Percentiles rank a stretch among this genome's conserved stretches.
These are phyloP conservation scores for Malacoraja senta DNA, from an alignment of 2,797 vertebrate genomes.

Conservation along the genomic window DNA sequence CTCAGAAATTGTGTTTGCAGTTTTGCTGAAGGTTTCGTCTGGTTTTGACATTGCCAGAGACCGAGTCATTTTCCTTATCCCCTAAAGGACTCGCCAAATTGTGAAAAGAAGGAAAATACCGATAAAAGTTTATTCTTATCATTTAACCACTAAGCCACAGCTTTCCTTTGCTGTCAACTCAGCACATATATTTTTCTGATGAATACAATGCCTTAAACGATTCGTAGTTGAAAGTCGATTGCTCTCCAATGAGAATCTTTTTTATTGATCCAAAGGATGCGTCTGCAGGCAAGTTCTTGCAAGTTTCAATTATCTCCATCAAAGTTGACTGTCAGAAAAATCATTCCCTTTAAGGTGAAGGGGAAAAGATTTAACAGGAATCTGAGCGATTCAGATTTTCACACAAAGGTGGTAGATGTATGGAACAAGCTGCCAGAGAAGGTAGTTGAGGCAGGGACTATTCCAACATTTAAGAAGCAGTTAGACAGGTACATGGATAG, in stretches of 20 bases:
- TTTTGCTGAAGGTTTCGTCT: neutral
- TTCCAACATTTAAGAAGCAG: too few species aligned
- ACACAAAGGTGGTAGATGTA: too few species aligned
- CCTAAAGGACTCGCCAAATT: neutral
- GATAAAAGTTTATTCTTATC: neutral
- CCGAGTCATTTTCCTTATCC: neutral
- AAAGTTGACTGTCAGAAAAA: neutral
- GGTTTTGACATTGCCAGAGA: neutral
- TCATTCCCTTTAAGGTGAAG: neutral
- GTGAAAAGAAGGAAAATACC: neutral
- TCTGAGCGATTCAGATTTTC: too few species aligned
- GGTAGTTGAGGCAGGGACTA: too few species aligned
- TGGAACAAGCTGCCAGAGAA: too few species aligned
- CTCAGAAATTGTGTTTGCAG: neutral
- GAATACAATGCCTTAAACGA: neutral
- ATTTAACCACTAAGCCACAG: neutral
- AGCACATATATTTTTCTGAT: neutral
- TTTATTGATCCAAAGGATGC: neutral
- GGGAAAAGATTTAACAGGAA: too few species aligned
- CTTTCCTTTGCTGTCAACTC: slow-evolving; percentile 23
- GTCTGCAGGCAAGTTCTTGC: neutral
- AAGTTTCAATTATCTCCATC: neutral
- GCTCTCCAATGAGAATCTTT: neutral
- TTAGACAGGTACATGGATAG: too few species aligned
- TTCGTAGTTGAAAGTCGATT: neutral